Evolutionary conservation across 2,797 vertebrate species (phyloP).

Genomic region (Sarcophilus harrisii): DNA sequence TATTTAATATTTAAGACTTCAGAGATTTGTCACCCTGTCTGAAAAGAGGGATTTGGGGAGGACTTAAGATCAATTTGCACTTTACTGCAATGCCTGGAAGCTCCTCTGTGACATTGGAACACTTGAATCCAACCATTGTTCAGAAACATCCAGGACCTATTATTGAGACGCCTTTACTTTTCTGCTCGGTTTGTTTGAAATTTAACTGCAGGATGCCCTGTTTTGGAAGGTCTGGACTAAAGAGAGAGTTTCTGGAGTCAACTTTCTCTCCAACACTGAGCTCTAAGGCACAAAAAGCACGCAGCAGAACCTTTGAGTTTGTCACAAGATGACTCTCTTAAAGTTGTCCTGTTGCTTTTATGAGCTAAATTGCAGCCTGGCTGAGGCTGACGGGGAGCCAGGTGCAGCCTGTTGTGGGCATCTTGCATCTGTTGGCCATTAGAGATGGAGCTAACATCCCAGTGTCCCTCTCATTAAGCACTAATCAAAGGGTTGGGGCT

Average conservation of each 20-base stretch:
- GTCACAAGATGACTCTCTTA: conserved; percentile 39
- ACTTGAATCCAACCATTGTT: conserved; percentile 29
- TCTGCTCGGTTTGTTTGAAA: conserved; percentile 35
- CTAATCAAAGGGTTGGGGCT: conserved; percentile 66
- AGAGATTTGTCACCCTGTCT: conserved; percentile 26
- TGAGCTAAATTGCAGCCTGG: conserved; percentile 52
- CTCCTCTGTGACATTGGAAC: neutral
- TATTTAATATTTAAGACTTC: conserved; percentile 6
- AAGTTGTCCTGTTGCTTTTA: conserved; percentile 59
- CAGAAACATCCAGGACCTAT: neutral
- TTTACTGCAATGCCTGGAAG: conserved; percentile 7
- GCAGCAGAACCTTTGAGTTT: conserved; percentile 42
- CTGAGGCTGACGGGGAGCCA: conserved; percentile 47
- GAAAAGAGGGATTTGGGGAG: conserved; percentile 7
- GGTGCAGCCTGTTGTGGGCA: conserved; percentile 38
- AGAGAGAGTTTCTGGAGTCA: conserved; percentile 35
- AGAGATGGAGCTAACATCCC: conserved; percentile 38
- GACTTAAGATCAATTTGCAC: neutral
- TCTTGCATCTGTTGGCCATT: conserved; percentile 57
- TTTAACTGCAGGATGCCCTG: conserved; percentile 55
- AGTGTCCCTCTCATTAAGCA: conserved; percentile 64
- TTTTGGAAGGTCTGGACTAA: conserved; percentile 52
- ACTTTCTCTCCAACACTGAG: conserved; percentile 56
- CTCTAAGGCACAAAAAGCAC: conserved; percentile 58
- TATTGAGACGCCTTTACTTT: neutral